phyloP scores from a whole-genome alignment of 2,797 vertebrate genomes.

The Vultur gryphus region DNA sequence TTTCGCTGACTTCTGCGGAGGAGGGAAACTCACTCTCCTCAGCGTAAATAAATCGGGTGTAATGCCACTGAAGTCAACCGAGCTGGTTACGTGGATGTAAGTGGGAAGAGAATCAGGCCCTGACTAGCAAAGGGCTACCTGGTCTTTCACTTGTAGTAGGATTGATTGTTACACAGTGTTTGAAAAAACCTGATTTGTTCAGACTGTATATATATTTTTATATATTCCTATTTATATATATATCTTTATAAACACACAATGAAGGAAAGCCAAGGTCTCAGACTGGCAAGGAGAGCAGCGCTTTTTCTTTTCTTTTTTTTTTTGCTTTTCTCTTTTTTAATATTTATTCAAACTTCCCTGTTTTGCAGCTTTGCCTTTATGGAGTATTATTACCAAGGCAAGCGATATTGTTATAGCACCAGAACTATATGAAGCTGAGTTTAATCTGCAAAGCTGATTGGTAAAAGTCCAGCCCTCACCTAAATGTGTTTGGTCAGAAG shows the following conservation, averaged over 20 bases:
- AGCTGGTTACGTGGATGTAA: not conserved
- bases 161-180: constrained; percentile 65
- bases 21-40: not conserved
- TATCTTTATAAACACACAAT: constrained; percentile 41
- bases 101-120: constrained; percentile 10
- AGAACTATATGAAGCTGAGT: constrained; percentile 63
- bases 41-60: not conserved
- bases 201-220: constrained; percentile 22
- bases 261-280: constrained; percentile 55
- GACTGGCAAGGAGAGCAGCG: constrained; percentile 62
- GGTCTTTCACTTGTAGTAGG: constrained; percentile 27
- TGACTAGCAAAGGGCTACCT: constrained; percentile 1
- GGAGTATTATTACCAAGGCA: constrained; percentile 32
- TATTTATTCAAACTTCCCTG: constrained; percentile 49
- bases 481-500: constrained; percentile 64
- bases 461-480: constrained; percentile 47
- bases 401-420: constrained; percentile 67
- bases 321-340: not conserved
- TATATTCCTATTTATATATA: constrained; percentile 50
- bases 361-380: constrained; percentile 27
- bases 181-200: constrained; percentile 54
- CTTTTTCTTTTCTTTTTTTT: not conserved
- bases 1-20: not conserved
- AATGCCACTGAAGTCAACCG: not conserved
- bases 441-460: constrained; percentile 2